Evolutionary conservation across 2,888 invertebrate species (phyloP), one percentile per base, ranked within the genome.

Genomic region (Hylaea fasciaria): DNA sequence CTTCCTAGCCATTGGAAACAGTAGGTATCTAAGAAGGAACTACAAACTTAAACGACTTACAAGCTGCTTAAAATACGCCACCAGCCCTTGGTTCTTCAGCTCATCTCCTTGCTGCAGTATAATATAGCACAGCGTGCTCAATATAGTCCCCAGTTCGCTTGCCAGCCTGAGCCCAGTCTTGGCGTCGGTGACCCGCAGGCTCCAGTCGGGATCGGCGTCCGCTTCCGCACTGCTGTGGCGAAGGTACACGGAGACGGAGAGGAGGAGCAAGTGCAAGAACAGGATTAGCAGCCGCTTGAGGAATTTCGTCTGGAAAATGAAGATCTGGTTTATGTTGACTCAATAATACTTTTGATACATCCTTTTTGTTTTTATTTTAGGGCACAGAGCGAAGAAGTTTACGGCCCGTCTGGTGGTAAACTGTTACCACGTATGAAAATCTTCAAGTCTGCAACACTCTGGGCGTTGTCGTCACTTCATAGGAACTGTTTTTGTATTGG

Each of bases 81-180:
- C 93, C 11, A 98, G 83, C 4, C 99, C 99, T 82, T 99, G 98
- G 82, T 98, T 98, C 84, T 97, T 95, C 60, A 99, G 95, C 91
- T 99, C 99, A 74, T 97, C 97, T 0, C 98, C 97, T 83, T 98
- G 98, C 85, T 99, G 98, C 64, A 98, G 93, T 61, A 98, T 93
- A 5, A 99, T 95, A 80, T 98, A 98, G 76, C 96, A 95, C 3
- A 98, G 83, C 8, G 98, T 98, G 13, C 97, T 97, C 2, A 95
- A 81, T 55, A 98, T 94, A 0, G 98, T 97, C 4, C 96, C 95
- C 57, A 97, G 89, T 92, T 99, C 99, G 74, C 96, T 95, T 14
- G 95, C 94, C 76, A 97, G 94, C 17, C 98, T 92, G 0, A 93
- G 82, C 35, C 93, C 93, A 44, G 85, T 83, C 40, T 87, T 80